Percentiles rank a stretch among this genome's conserved stretches.
These are phyloP conservation scores for Nomia melanderi DNA, from an alignment of 1,140 invertebrate genomes.

Conservation along the genomic window DNA sequence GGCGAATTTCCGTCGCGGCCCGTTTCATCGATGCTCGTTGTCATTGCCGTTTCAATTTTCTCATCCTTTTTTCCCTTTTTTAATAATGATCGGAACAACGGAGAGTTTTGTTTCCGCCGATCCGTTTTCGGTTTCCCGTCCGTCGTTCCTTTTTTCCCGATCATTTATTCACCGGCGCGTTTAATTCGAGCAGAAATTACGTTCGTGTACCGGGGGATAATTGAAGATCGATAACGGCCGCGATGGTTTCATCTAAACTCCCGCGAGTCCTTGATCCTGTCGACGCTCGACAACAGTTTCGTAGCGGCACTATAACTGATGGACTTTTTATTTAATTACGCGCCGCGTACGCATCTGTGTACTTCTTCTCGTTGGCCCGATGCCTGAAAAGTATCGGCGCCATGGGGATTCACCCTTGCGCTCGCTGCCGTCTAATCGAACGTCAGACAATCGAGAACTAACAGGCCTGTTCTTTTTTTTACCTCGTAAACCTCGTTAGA, in stretches of 20 bases:
- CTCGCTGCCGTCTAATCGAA: slow-evolving; percentile 39
- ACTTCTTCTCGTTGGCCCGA: slow-evolving; percentile 29
- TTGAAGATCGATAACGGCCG: slow-evolving; percentile 25
- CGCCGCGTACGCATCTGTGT: slow-evolving; percentile 58
- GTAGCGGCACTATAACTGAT: slow-evolving; percentile 65
- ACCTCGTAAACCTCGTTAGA: background rate
- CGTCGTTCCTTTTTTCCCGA: too few relatives aligned
- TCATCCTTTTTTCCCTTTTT: too few relatives aligned
- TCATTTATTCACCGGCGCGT: slow-evolving; percentile 8
- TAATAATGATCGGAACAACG: too few relatives aligned
- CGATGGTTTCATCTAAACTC: slow-evolving; percentile 61
- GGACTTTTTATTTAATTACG: slow-evolving; percentile 70
- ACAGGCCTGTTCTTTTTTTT: slow-evolving; percentile 11
- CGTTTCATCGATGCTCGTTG: too few relatives aligned
- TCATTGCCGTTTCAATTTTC: too few relatives aligned
- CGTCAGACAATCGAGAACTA: slow-evolving; percentile 42
- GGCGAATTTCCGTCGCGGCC: too few relatives aligned
- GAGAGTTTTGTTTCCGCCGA: too few relatives aligned
- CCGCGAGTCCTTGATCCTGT: slow-evolving; percentile 59
- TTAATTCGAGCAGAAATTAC: slow-evolving; percentile 5
- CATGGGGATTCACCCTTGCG: slow-evolving; percentile 48
- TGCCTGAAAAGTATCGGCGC: slow-evolving; percentile 41
- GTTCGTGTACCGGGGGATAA: background rate
- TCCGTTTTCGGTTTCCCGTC: background rate
- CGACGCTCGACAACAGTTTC: slow-evolving; percentile 57